Percentiles rank a stretch among this genome's conserved stretches.
phyloP scores from a whole-genome alignment of 2,797 vertebrate species.

The Sylvia borin region DNA sequence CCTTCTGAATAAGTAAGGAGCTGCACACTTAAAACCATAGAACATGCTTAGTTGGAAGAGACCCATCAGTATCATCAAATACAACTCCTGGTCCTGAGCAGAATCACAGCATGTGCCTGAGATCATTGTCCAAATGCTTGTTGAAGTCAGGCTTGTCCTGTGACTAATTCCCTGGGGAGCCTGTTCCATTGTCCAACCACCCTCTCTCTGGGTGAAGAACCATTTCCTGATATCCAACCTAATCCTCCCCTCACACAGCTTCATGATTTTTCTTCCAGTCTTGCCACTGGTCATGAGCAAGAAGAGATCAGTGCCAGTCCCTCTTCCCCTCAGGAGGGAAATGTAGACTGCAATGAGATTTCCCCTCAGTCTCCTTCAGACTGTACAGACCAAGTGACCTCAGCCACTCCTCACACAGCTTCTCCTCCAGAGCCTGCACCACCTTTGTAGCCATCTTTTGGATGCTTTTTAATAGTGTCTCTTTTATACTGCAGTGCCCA shows the following conservation, averaged over 20 bases:
- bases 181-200: too few relatives aligned
- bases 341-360: rapidly evolving
- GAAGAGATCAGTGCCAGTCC: not conserved
- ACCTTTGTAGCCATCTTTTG: not conserved
- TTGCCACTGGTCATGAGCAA: not conserved
- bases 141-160: not conserved
- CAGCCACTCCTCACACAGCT: rapidly evolving
- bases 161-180: not conserved
- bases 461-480: not conserved
- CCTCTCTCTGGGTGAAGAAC: not conserved
- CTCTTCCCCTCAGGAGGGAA: not conserved
- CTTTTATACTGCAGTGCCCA: not conserved
- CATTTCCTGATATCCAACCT: not conserved
- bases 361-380: not conserved
- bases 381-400: not conserved
- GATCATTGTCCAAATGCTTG: not conserved
- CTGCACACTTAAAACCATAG: not conserved
- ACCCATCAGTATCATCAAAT: not conserved
- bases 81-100: too few relatives aligned
- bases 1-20: not conserved
- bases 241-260: not conserved
- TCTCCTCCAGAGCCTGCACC: not conserved
- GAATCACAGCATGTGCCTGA: not conserved
- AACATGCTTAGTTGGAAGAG: not conserved
- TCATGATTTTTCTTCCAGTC: not conserved